Conservation (phyloP, 1,140 invertebrate genomes). For the Tyrophagus putrescentiae region DNA sequence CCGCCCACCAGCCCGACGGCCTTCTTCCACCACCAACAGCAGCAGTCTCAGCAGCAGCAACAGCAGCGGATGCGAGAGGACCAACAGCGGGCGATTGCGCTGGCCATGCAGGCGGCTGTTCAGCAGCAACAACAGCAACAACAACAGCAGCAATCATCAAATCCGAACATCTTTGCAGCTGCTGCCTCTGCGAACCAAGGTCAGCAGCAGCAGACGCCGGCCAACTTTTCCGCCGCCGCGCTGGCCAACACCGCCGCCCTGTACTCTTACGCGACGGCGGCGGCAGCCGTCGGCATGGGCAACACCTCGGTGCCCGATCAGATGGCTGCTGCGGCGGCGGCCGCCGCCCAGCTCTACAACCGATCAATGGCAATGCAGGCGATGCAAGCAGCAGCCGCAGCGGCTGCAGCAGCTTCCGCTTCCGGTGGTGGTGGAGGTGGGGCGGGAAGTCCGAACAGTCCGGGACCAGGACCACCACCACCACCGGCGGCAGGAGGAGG, state of each 20-base stretch:
- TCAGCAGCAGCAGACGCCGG: neutral
- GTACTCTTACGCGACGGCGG: constrained; percentile 13
- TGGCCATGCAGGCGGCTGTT: too few relatives aligned
- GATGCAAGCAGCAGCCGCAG: neutral
- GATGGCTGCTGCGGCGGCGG: neutral
- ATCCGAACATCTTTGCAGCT: neutral
- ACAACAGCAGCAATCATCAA: constrained; percentile 6
- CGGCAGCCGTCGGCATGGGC: constrained; percentile 13
- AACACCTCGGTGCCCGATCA: constrained; percentile 3
- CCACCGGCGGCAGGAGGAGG: neutral
- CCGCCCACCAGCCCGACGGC: constrained; percentile 36
- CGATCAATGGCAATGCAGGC: neutral
- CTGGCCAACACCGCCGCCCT: neutral
- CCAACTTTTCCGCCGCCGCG: constrained; percentile 7
- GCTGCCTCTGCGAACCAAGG: neutral
- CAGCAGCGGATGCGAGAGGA: constrained; percentile 46
- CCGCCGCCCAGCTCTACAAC: constrained; percentile 1
- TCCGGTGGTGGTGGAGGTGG: neutral
- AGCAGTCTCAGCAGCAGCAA: constrained; percentile 43
- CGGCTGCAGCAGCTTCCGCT: neutral
- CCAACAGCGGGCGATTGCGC: neutral
- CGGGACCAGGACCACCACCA: too few relatives aligned
- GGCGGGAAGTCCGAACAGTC: neutral
- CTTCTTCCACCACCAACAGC: too few relatives aligned
- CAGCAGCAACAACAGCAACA: constrained; percentile 13